Percentiles rank a stretch among this genome's conserved stretches.
phyloP scores from a whole-genome alignment of 2,113 vertebrate species.

The Hymenochirus boettgeri region DNA sequence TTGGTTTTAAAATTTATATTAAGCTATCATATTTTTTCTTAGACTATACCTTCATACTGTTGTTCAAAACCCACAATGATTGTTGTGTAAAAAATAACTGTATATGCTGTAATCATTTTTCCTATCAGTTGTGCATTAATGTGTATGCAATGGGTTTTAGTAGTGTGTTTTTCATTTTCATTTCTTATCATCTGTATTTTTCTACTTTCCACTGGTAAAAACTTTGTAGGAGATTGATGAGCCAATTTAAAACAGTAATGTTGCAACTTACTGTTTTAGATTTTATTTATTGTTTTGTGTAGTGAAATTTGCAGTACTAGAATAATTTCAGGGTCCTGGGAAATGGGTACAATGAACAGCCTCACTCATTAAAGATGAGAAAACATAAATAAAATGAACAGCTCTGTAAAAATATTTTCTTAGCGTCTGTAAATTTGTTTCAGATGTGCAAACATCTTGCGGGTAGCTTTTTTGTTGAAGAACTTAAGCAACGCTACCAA shows the following conservation, averaged over 20 bases:
- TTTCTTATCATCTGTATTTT: background rate
- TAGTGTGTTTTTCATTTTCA: background rate
- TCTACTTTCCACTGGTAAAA: background rate
- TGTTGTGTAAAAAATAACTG: too few species aligned
- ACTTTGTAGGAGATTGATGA: background rate
- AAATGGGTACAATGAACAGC: background rate
- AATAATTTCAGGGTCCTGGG: background rate
- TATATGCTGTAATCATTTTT: background rate
- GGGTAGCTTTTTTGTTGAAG: background rate
- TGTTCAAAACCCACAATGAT: background rate
- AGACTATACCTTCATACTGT: background rate
- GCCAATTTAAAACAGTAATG: background rate
- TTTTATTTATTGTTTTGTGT: background rate
- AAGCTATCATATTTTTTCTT: too few species aligned
- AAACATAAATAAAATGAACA: background rate
- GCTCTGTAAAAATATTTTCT: background rate
- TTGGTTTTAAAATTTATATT: too few species aligned
- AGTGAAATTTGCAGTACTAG: background rate
- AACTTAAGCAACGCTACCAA: slow-evolving; percentile 19
- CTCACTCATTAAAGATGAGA: background rate
- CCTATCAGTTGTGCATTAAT: background rate
- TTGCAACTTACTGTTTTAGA: background rate
- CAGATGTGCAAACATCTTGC: background rate
- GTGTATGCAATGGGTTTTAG: background rate
- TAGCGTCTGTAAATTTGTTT: background rate